Evolutionary conservation across 2,113 vertebrate species (phyloP), one percentile per base, ranked within the genome.

Genomic region (Varanus komodoensis): DNA sequence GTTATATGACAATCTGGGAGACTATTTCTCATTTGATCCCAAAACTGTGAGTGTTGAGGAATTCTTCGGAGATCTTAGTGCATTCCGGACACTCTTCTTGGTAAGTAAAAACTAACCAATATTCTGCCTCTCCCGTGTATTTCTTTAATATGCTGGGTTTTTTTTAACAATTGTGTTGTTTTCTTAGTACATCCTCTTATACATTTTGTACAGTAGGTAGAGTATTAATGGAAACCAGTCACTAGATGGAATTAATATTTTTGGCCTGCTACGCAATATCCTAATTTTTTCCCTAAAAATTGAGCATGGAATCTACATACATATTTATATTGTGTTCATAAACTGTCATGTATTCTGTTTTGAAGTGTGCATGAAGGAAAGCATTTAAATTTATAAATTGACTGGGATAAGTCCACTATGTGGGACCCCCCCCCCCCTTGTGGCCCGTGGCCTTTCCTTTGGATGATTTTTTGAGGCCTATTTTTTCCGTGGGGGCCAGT

Each of bases 41-140:
- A 98, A 98, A 94, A 91, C 95, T 6, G 90, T 99, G 95, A 98
- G 96, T 68, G 96, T 98, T 80, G 99, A 99, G 93, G 99, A 99
- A 87, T 99, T 99, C 97, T 99, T 99, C 48, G 98, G 98, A 0
- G 98, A 99, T 83, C 96, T 99, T 87, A 98, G 96, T 95, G 98
- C 97, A 97, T 99, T 99, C 96, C 98, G 98, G 88, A 97, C 93
- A 44, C 97, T 98, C 0, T 99, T 99, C 94, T 73, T 99, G 98
- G 99, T 99, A 86, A 99, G 99, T 99, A 94, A 17, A 9, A 85
- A 52, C 86, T 77, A 8, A 0, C 0, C 0, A 29, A 0, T 27
- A 82, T 92, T 0, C 44, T 57, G 11, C 74, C 82, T n/a, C 74
- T 7, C 57, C 15, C 9, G 12, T 64, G 23, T 87, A 79, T 44